Base-by-base conservation (phyloP, 2,888 invertebrate genomes). In the Scaptomyza polygonia region DNA sequence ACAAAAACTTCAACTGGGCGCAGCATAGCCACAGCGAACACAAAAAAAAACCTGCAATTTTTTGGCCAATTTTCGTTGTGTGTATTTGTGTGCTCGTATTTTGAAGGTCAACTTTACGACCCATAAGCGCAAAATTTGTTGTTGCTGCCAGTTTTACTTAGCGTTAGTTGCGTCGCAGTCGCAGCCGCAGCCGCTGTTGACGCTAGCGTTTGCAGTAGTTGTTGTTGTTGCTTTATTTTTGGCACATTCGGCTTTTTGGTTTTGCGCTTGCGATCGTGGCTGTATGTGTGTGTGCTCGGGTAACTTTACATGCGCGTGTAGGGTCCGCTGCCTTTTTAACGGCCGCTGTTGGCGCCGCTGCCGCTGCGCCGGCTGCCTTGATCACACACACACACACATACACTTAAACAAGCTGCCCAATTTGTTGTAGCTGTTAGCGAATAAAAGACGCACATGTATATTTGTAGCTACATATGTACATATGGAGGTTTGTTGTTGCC, bases 91-190 rank as follows among this genome's bases (percentile, higher is more conserved):
- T 81, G 78, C 73, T 79, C 69, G 77, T 82, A 71, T 77, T 81
- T 91, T 91, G 91, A 91, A 91, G 91, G 91, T 91, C 91, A 91
- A 91, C 91, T 91, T 90, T 91, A 91, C 91, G 91, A 90, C 89
- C 90, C 90, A 90, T 84, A 90, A 90, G 90, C 89, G 85, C 82
- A 80, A 79, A 78, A 82, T 81, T 81, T 67, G 55, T 72, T 74
- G 71, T 62, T 86, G 68, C 71, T 74, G 71, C 79, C 73, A 64
- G 87, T 83, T 86, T 87, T 81, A 81, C 79, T 78, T 81, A 86
- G 88, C 86, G 79, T 82, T 88, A 88, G 88, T 89, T 77, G 87
- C 77, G 87, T 75, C 76, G 80, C 80, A 30, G 79, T 61, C 75
- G 77, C 30, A 16, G 73, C 36, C 67, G 61, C 30, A 16, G 73